Evolutionary conservation across 2,797 vertebrate species (phyloP).

Genomic region (Pangasius krempfi): DNA sequence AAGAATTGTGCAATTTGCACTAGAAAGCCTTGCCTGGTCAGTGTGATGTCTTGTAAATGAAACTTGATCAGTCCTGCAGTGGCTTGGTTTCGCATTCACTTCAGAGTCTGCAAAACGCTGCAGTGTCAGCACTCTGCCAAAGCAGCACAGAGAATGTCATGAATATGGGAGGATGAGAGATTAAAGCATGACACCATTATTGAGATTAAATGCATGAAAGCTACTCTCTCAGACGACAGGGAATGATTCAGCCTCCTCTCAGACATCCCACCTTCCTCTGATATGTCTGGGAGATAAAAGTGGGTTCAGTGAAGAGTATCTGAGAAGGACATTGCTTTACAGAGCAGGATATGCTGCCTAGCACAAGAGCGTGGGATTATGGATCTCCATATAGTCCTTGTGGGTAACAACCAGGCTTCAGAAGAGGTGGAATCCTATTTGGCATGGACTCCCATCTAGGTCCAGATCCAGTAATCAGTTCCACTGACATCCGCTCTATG

Average conservation of each 20-base stretch:
- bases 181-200: slow-evolving; percentile 40
- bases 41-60: background rate
- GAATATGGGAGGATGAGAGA: slow-evolving; percentile 44
- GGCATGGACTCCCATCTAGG: background rate
- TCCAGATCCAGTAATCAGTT: background rate
- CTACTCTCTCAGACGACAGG: slow-evolving; percentile 28
- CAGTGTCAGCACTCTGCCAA: slow-evolving; percentile 32
- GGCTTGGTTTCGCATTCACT: background rate
- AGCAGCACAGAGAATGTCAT: slow-evolving; percentile 36
- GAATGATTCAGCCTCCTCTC: slow-evolving; percentile 9
- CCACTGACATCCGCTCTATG: background rate
- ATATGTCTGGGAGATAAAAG: slow-evolving; percentile 52
- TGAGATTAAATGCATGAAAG: slow-evolving; percentile 47
- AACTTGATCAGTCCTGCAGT: background rate
- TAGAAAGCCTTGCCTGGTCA: background rate
- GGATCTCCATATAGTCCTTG: background rate
- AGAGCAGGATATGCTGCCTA: slow-evolving; percentile 1
- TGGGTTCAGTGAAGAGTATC: slow-evolving; percentile 18
- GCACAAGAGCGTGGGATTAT: background rate
- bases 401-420: background rate
- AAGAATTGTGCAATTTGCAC: background rate
- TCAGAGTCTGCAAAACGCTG: background rate
- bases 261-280: slow-evolving; percentile 32
- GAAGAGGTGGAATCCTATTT: background rate
- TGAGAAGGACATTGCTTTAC: slow-evolving; percentile 17